Evolutionary conservation across 1,140 invertebrate genomes (phyloP).

Genomic region (Apis florea): DNA sequence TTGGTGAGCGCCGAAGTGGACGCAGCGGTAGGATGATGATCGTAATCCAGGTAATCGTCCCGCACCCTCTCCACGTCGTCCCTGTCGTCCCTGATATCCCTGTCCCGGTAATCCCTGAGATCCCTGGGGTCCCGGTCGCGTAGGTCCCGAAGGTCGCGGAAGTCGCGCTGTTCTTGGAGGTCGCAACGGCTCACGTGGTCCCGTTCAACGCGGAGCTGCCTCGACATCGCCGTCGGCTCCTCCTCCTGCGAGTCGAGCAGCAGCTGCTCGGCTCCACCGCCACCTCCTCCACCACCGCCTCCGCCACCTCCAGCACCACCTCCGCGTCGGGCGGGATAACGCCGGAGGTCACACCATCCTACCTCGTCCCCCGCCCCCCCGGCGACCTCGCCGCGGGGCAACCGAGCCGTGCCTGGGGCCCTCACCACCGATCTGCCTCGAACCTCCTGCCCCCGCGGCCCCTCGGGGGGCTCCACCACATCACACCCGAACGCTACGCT

Average conservation of each 20-base stretch:
- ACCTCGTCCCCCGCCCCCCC: slow-evolving; percentile 74
- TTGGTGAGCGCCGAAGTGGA: slow-evolving; percentile 68
- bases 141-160: slow-evolving; percentile 62
- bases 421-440: slow-evolving; percentile 71
- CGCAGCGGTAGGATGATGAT: slow-evolving; percentile 64
- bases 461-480: slow-evolving; percentile 75
- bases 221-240: slow-evolving; percentile 73
- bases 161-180: slow-evolving; percentile 60
- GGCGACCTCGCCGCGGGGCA: slow-evolving; percentile 69
- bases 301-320: slow-evolving; percentile 64
- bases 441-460: slow-evolving; percentile 72
- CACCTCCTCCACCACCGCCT: slow-evolving; percentile 55
- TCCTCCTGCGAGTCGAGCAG: slow-evolving; percentile 78
- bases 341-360: slow-evolving; percentile 77
- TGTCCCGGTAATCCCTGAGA: slow-evolving; percentile 62
- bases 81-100: slow-evolving; percentile 49
- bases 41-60: slow-evolving; percentile 72
- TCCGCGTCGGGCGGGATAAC: slow-evolving; percentile 74
- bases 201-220: slow-evolving; percentile 70
- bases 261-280: slow-evolving; percentile 74
- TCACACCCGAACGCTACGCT: slow-evolving; percentile 73
- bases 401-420: slow-evolving; percentile 71
- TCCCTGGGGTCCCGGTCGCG: slow-evolving; percentile 64
- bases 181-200: slow-evolving; percentile 66
- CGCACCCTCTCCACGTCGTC: slow-evolving; percentile 52